Conservation (phyloP, 2,113 vertebrate genomes). For the Pelobates fuscus region DNA sequence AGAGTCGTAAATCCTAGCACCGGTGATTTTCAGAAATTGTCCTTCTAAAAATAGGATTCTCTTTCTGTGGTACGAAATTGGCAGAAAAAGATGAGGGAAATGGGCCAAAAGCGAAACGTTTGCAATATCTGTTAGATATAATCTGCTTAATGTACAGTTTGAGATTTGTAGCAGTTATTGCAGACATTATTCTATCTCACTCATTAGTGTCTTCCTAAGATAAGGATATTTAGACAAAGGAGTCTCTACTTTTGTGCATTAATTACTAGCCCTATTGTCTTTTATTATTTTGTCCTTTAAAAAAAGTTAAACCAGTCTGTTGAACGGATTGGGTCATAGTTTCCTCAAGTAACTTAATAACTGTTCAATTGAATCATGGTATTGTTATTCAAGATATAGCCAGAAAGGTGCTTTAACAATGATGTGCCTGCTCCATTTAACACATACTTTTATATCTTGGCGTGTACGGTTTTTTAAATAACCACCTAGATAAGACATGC, state of each 20-base stretch:
- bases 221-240: slow-evolving; percentile 49
- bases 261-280: slow-evolving; percentile 40
- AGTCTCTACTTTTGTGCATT: slow-evolving; percentile 28
- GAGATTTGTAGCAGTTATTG: slow-evolving; percentile 17
- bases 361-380: not conserved
- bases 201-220: slow-evolving; percentile 50
- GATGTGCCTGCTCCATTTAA: not conserved
- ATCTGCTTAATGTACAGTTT: slow-evolving; percentile 12
- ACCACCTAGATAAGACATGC: too few relatives aligned
- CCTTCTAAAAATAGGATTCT: slow-evolving; percentile 5
- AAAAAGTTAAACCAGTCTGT: slow-evolving; percentile 38
- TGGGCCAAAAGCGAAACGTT: slow-evolving; percentile 34
- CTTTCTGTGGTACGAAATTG: slow-evolving; percentile 39
- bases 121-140: not conserved
- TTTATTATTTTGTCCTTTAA: slow-evolving; percentile 48
- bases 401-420: not conserved
- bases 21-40: slow-evolving; percentile 14
- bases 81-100: slow-evolving; percentile 49
- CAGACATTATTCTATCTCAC: slow-evolving; percentile 48
- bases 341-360: slow-evolving; percentile 25
- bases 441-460: slow-evolving; percentile 1
- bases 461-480: not conserved
- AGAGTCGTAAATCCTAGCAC: slow-evolving; percentile 43
- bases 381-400: not conserved
- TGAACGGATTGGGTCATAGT: slow-evolving; percentile 13